Percentiles rank a stretch among this genome's conserved stretches.
These are phyloP conservation scores for Macrosteles quadrilineatus DNA, from an alignment of 1,140 invertebrate species.

Conservation along the genomic window DNA sequence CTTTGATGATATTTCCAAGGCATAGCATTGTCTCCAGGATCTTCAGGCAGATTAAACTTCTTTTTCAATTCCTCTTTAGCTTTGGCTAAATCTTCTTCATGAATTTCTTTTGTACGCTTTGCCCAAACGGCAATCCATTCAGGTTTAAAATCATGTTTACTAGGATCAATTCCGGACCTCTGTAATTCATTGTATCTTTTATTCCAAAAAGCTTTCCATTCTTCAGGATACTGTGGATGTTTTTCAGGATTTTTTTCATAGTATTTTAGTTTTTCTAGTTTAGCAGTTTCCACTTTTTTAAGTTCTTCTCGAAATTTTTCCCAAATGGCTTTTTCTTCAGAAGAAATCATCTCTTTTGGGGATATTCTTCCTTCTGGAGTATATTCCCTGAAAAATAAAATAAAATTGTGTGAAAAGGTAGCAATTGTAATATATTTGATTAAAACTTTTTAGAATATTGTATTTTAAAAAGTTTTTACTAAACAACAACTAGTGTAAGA, in stretches of 20 bases:
- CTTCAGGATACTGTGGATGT: conserved; percentile 79
- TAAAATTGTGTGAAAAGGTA: no score
- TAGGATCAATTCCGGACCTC: conserved; percentile 61
- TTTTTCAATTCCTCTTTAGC: conserved; percentile 59
- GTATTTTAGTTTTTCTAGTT: conserved; percentile 62
- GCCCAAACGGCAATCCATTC: conserved; percentile 87
- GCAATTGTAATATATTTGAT: no score
- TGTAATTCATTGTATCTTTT: conserved; percentile 73
- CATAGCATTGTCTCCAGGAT: background rate
- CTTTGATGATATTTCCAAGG: conserved; percentile 18
- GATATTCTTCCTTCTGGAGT: background rate
- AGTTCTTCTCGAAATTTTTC: conserved; percentile 49
- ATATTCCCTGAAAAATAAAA: no score
- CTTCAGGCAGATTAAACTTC: conserved; percentile 46
- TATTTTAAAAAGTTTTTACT: no score
- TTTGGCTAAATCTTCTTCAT: conserved; percentile 63
- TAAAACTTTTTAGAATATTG: no score
- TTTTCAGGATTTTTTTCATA: conserved; percentile 83
- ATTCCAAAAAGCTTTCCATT: conserved; percentile 87
- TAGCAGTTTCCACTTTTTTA: conserved; percentile 53
- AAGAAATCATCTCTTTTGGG: background rate
- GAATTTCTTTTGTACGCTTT: conserved; percentile 72
- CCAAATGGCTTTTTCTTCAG: conserved; percentile 41
- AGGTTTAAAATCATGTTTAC: conserved; percentile 79
- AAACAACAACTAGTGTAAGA: no score